Evolutionary conservation across 2,888 invertebrate species (phyloP), one percentile per base, ranked within the genome.

Genomic region (Aricia artaxerxes): DNA sequence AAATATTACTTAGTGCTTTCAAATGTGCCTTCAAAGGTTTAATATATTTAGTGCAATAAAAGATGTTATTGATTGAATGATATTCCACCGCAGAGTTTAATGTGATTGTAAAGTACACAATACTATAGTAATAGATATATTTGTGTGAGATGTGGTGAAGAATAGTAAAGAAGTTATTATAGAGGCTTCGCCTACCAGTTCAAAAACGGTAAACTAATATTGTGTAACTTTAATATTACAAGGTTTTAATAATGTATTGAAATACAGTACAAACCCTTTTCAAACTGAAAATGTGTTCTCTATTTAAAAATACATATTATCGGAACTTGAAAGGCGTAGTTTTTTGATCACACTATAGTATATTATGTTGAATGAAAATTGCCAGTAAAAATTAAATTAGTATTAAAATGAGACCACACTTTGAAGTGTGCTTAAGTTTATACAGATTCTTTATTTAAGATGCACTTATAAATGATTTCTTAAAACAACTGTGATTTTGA

Each of bases 21-120:
- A 82, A 84, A 88, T 83, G 92, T 93, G 92, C 92, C 93, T 93
- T 92, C 84, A 83, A 84, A 84, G 86, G 88, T 91, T 89, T 76
- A 44, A 87, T 88, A 75, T 91, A 90, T 79, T 73, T 86, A 87
- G 88, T 88, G 87, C 88, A 89, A 89, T 87, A 85, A 84, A 73
- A 60, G 49, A 73, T 73, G 78, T 82, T 82, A 81, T 84, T 82
- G 78, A 82, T 84, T 82, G 78, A 82, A 83, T 80, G 79, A 82
- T 80, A 78, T 82, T 83, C 83, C 82, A 84, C 84, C 82, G 84
- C 82, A 83, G 82, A 80, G 77, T 80, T 81, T 77, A 76, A 81
- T 81, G 82, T 83, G 82, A 83, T 57, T 82, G 81, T 80, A 79
- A 80, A 83, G 82, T 83, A 84, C 83, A 84, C 86, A 84, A 86